These are phyloP conservation scores for Eilema depressum DNA, from an alignment of 2,888 invertebrate species.

Conservation along the genomic window DNA sequence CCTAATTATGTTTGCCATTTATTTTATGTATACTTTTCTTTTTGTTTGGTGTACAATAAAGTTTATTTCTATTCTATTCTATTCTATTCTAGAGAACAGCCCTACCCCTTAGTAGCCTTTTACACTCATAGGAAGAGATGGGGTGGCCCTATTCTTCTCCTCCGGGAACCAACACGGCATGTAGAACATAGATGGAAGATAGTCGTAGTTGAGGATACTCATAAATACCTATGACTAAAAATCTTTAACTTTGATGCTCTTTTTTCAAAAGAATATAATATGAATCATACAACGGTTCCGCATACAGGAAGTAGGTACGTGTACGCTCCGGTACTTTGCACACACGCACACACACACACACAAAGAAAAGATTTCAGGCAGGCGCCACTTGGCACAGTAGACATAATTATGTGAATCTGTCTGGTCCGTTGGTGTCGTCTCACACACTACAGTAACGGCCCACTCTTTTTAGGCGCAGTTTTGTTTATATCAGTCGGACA, in stretches of 20 bases:
- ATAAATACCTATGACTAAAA: neutral
- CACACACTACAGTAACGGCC: neutral
- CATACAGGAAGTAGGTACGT: neutral
- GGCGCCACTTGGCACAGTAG: constrained; percentile 3
- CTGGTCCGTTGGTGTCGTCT: neutral
- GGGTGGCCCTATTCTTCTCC: too few species aligned
- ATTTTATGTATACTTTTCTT: too few species aligned
- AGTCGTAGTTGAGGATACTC: neutral
- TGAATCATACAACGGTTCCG: neutral
- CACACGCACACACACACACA: neutral
- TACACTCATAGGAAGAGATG: too few species aligned
- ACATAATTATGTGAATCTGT: constrained; percentile 5
- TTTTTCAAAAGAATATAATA: constrained; percentile 1
- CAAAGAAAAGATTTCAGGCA: neutral
- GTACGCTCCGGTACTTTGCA: neutral
- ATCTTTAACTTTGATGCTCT: neutral
- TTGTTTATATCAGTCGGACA: neutral
- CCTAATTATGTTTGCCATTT: too few species aligned
- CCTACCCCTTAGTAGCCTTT: too few species aligned
- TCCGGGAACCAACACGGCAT: too few species aligned
- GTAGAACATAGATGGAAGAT: neutral
- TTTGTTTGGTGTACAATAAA: too few species aligned
- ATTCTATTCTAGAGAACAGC: too few species aligned
- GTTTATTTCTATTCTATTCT: too few species aligned
- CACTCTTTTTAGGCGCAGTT: neutral